These are phyloP conservation scores for Conops quadrifasciatus DNA, from an alignment of 2,888 invertebrate species.

Conservation along the genomic window DNA sequence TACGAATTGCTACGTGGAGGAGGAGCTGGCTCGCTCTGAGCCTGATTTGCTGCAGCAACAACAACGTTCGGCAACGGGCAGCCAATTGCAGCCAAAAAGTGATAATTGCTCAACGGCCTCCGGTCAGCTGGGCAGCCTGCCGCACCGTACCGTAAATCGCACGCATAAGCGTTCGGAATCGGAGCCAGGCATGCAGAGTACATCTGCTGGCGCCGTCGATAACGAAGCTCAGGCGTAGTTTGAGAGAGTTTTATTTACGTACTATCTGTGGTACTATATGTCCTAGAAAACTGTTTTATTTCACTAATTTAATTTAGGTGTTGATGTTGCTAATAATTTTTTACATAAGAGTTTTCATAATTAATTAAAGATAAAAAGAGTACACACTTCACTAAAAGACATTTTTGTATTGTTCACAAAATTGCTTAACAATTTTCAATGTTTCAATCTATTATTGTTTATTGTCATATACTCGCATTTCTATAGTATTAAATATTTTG, in stretches of 20 bases:
- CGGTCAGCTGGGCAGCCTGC: slow-evolving; percentile 47
- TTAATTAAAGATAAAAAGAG: no score
- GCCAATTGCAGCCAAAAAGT: slow-evolving; percentile 27
- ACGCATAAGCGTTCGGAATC: slow-evolving; percentile 65
- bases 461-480: no score
- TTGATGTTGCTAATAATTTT: no score
- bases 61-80: slow-evolving; percentile 42
- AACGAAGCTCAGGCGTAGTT: slow-evolving; percentile 50
- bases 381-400: no score
- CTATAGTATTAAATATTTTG: no score
- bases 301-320: no score
- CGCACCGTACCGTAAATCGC: slow-evolving; percentile 50
- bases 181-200: slow-evolving; percentile 62
- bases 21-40: slow-evolving; percentile 62
- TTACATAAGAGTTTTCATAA: no score
- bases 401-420: no score
- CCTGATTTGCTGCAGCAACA: slow-evolving; percentile 58
- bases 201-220: slow-evolving; percentile 44
- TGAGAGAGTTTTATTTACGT: not conserved
- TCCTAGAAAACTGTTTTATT: no score
- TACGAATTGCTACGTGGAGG: slow-evolving; percentile 56
- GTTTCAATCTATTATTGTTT: no score
- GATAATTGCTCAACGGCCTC: slow-evolving; percentile 32
- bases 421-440: no score
- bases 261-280: no score